Base-by-base conservation (phyloP, 2,797 vertebrate genomes). In the Meda fulgida region DNA sequence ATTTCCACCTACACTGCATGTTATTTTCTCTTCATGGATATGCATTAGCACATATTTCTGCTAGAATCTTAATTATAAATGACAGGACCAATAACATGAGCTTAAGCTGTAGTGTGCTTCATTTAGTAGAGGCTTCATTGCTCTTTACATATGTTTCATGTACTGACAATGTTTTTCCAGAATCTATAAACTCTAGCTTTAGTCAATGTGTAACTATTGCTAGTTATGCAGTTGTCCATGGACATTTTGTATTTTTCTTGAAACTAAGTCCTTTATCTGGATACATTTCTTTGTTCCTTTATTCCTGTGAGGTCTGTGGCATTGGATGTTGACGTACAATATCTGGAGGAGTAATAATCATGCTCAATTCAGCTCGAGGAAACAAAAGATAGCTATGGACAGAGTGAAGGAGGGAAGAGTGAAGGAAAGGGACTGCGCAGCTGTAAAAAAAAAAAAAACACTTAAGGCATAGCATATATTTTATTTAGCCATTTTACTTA, bases 361-460 rank as follows among this genome's bases (percentile, higher is more conserved):
- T 66, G 10, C 43, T 67, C 60, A 31, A 29, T 60, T 11, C 60
- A 51, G 40, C 60, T 34, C 23, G 26, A 82, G 36, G 11, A 46
- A 63, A 26, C 69, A 58, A 60, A 43, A 60, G 16, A 58, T 16
- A 29, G 80, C 23, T 11, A 8, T 7, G 29, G 19, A 73, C 5
- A 23, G 38, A 63, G 16, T 3, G 18, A 60, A 31, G 71, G 29
- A 73, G 36, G 31, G 38, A 46, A 16, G 55, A 63, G 16, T 1
- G 18, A 60, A 55, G 63, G 16, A 73, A 26, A 70, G 26, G 13
- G 38, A 48, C 31, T 8, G n/a, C 0, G 0, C 26, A 90, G 91
- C 46, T 78, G 90, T 92, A 89, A 93, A 89, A 84, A 88, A 48
- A 16, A 48, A 13, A 13, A 43, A 38, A 43, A 89, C 87, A 3